Evolutionary conservation across 2,888 invertebrate species (phyloP).

Genomic region (Alloplasta piceator): DNA sequence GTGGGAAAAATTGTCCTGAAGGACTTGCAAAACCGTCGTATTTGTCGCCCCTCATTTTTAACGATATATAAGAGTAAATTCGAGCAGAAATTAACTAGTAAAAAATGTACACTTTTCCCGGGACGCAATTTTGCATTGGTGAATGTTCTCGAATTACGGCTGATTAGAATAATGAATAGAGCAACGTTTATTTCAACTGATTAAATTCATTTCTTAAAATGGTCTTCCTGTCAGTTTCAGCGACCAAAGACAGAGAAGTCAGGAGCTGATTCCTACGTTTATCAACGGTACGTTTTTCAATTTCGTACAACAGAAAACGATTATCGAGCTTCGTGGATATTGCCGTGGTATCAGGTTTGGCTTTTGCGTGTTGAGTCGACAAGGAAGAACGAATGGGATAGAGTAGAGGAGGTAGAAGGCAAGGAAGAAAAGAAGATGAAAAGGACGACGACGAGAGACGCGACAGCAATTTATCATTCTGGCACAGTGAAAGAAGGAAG

Average conservation of each 20-base stretch:
- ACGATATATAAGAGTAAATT: no score
- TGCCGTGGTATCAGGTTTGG: slow-evolving; percentile 37
- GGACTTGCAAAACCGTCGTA: no score
- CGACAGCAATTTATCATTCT: slow-evolving; percentile 79
- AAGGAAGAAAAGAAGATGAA: slow-evolving; percentile 55
- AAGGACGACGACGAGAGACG: slow-evolving; percentile 44
- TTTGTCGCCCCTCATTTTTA: no score
- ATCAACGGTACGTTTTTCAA: slow-evolving; percentile 12
- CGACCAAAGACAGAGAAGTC: not conserved
- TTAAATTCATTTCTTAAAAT: not conserved
- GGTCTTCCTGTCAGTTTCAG: not conserved
- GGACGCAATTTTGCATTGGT: no score
- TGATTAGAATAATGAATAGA: not conserved
- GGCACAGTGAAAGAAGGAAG: slow-evolving; percentile 65
- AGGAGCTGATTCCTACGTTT: not conserved
- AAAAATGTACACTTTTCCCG: no score
- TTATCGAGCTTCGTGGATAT: slow-evolving; percentile 35
- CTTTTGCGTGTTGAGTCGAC: slow-evolving; percentile 45
- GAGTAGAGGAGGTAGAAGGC: slow-evolving; percentile 57
- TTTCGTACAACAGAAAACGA: slow-evolving; percentile 26
- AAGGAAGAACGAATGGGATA: slow-evolving; percentile 41
- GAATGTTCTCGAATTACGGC: no score
- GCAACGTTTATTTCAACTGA: not conserved
- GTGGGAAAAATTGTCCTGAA: no score
- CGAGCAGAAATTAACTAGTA: no score